These are phyloP conservation scores for Oryctolagus cuniculus DNA, from an alignment of 2,113 vertebrate species.

Conservation along the genomic window mOryCun1.1 NC_091443.1:84785501-84786000, in stretches of 20 bases:
- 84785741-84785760: not conserved
- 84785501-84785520: not conserved
- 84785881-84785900: slow-evolving; percentile 40
- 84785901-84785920: slow-evolving; percentile 55
- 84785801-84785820: not conserved
- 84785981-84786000: slow-evolving; percentile 72
- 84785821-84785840: slow-evolving; percentile 45
- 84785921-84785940: slow-evolving; percentile 77
- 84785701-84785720: not conserved
- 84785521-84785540: not conserved
- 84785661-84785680: slow-evolving; percentile 8
- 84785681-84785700: not conserved
- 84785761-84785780: slow-evolving; percentile 3
- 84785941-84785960: slow-evolving; percentile 55
- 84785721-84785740: slow-evolving; percentile 3
- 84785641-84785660: fast-evolving
- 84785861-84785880: slow-evolving; percentile 4
- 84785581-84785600: not conserved
- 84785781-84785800: not conserved
- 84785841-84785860: slow-evolving; percentile 46
- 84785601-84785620: not conserved
- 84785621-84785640: not conserved
- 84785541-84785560: not conserved
- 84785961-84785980: slow-evolving; percentile 70
- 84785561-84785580: not conserved